A percentile compares a stretch with the other conserved stretches of the same genome.
Evolutionary conservation across 2,797 vertebrate species (phyloP).

Genomic region (Phalanger gymnotis): DNA sequence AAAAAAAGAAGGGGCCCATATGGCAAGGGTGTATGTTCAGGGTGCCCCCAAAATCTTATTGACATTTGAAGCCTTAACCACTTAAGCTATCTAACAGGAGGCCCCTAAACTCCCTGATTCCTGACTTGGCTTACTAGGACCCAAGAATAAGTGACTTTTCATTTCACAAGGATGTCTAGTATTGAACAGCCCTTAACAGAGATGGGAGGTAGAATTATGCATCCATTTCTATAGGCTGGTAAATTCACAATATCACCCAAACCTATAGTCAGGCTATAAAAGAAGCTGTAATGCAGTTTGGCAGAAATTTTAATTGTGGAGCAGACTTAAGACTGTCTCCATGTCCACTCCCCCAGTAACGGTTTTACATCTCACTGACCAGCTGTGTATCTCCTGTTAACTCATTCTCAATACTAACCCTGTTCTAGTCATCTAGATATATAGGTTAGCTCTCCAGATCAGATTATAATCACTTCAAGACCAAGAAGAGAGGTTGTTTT

Average conservation of each 20-base stretch:
- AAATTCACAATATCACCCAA: background rate
- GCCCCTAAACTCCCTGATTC: background rate
- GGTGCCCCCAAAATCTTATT: background rate
- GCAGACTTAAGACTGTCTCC: background rate
- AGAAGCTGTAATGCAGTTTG: background rate
- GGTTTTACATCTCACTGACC: background rate
- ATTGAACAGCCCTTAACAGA: background rate
- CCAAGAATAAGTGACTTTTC: background rate
- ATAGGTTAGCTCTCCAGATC: background rate
- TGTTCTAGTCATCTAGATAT: background rate
- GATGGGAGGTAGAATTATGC: background rate
- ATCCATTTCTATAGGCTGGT: background rate
- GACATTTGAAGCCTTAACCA: background rate
- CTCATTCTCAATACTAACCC: background rate
- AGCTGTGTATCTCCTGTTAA: background rate
- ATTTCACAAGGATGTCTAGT: background rate
- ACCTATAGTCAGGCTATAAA: background rate
- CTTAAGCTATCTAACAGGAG: background rate
- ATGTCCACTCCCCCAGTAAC: background rate
- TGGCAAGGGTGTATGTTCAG: background rate
- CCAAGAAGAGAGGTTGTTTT: background rate
- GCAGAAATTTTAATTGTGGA: background rate
- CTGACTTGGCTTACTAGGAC: background rate
- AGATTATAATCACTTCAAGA: background rate
- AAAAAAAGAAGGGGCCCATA: slow-evolving; percentile 42